These are phyloP conservation scores for Prietella phreatophila DNA, from an alignment of 2,113 vertebrate genomes.

Conservation along the genomic window DNA sequence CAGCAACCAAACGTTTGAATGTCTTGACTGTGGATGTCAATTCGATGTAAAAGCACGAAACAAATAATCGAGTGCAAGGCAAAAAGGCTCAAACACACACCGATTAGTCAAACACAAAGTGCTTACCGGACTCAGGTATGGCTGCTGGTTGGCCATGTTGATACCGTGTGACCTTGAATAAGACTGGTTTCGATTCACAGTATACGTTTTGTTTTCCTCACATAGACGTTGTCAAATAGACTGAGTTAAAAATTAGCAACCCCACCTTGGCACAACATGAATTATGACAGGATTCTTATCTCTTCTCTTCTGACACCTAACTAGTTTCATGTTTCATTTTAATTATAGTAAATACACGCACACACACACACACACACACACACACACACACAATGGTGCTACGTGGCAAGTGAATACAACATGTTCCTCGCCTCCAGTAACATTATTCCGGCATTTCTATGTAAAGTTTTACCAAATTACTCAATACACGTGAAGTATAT, in stretches of 20 bases:
- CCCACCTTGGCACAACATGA: neutral
- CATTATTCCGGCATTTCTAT: too few relatives aligned
- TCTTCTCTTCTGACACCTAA: neutral
- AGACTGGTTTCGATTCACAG: neutral
- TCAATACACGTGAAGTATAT: neutral
- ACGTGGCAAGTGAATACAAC: neutral
- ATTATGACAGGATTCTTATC: neutral
- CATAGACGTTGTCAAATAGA: too few relatives aligned
- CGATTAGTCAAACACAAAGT: neutral
- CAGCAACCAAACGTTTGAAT: neutral
- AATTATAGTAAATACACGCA: neutral
- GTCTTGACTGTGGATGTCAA: neutral
- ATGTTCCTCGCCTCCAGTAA: neutral
- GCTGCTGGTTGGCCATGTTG: too few relatives aligned
- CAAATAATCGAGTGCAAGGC: too few relatives aligned
- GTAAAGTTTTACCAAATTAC: neutral
- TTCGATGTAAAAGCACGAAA: neutral
- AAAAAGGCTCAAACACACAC: neutral
- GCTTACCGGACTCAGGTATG: constrained; percentile 12
- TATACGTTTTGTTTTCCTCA: constrained; percentile 10
- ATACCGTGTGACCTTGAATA: neutral
- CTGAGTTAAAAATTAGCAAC: constrained; percentile 5
- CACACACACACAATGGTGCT: neutral
- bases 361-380: neutral
- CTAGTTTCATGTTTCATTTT: neutral